These are phyloP conservation scores for Ectropis crepuscularia DNA, from an alignment of 2,888 invertebrate species.

Conservation along the genomic window DNA sequence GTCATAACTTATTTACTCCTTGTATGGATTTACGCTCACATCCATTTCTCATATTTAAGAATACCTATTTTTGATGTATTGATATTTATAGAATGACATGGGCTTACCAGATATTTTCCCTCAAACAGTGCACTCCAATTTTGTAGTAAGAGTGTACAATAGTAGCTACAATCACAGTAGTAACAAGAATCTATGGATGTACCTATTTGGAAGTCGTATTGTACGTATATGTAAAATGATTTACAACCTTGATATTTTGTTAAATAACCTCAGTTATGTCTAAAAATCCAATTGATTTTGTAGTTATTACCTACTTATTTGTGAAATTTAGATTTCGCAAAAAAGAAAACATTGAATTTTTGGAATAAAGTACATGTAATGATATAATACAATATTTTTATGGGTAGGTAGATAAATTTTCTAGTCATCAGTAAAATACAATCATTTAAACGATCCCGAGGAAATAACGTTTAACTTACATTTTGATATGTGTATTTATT, in stretches of 20 bases:
- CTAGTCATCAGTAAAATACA: conserved; percentile 2
- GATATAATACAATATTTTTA: conserved; percentile 23
- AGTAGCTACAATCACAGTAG: conserved; percentile 2
- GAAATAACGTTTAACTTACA: neutral
- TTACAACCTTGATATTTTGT: neutral
- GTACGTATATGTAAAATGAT: conserved; percentile 1
- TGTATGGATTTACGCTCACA: too few relatives aligned
- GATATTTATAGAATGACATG: neutral
- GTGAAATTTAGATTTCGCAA: too few relatives aligned
- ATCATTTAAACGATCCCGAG: neutral
- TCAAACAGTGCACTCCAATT: conserved; percentile 1
- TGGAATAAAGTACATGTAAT: conserved; percentile 17
- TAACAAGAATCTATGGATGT: neutral
- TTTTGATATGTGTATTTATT: too few relatives aligned
- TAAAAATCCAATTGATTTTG: too few relatives aligned
- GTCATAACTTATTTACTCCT: too few relatives aligned
- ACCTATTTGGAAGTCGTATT: neutral
- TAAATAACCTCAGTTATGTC: neutral
- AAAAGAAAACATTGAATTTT: neutral
- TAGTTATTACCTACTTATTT: too few relatives aligned
- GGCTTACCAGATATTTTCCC: conserved; percentile 6
- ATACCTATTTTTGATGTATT: neutral
- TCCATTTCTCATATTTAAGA: too few relatives aligned
- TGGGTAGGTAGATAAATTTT: conserved; percentile 37
- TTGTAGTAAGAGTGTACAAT: neutral